Conservation (phyloP, 2,113 vertebrate genomes). For the Pelvicachromis taeniatus region DNA sequence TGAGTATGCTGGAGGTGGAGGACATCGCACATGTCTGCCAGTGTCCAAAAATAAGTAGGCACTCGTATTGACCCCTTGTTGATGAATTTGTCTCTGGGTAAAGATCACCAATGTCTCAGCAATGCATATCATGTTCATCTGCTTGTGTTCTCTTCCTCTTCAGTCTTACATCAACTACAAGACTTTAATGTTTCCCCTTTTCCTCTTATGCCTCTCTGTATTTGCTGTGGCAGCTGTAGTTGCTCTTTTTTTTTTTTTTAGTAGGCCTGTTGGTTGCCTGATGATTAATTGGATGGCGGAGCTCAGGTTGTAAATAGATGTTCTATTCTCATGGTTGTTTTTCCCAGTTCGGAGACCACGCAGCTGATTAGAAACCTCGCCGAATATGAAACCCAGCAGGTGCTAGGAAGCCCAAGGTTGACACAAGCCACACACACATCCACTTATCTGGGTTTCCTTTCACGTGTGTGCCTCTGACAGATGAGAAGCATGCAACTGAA, state of each 20-base stretch:
- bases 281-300: conserved; percentile 45
- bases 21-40: conserved; percentile 34
- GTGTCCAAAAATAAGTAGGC: conserved; percentile 55
- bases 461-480: neutral
- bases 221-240: conserved; percentile 35
- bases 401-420: conserved; percentile 24
- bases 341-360: conserved; percentile 4
- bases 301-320: conserved; percentile 64
- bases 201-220: neutral
- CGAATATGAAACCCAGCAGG: conserved; percentile 44
- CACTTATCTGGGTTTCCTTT: neutral
- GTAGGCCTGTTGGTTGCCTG: conserved; percentile 34
- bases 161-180: neutral
- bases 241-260: conserved; percentile 47
- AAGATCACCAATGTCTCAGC: conserved; percentile 26
- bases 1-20: conserved; percentile 2
- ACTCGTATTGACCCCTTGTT: conserved; percentile 14
- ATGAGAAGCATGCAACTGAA: neutral
- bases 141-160: neutral
- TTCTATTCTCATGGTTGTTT: conserved; percentile 54
- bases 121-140: neutral
- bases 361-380: conserved; percentile 35
- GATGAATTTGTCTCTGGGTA: conserved; percentile 30
- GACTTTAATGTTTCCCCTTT: neutral
- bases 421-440: neutral